Percentiles rank a stretch among this genome's conserved stretches.
Conservation (phyloP, 1,140 invertebrate species). For the Nymphalis io region DNA sequence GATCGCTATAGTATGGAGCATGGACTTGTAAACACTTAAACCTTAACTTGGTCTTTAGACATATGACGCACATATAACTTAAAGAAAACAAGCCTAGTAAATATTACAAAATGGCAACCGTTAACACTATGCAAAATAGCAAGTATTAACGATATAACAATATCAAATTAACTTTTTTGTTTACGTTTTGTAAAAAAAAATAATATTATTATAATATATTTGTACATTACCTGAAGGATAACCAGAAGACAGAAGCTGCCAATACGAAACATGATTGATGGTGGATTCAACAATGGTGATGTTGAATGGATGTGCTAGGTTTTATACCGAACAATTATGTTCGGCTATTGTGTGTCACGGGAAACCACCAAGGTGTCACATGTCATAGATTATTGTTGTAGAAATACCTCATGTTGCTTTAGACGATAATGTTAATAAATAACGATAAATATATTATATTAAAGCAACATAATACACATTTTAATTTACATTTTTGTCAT, state of each 20-base stretch:
- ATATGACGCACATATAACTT: too few species aligned
- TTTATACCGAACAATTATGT: constrained; percentile 51
- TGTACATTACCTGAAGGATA: constrained; percentile 29
- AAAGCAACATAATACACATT: too few species aligned
- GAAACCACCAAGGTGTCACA: constrained; percentile 61
- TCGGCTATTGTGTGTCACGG: constrained; percentile 59
- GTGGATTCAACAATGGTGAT: constrained; percentile 37
- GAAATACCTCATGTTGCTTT: neutral
- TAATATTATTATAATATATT: constrained; percentile 45
- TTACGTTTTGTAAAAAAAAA: neutral
- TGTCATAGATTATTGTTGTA: constrained; percentile 13
- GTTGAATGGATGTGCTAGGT: constrained; percentile 35
- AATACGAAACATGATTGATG: constrained; percentile 28
- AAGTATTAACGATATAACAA: too few species aligned
- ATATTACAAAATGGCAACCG: too few species aligned
- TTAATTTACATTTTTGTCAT: too few species aligned
- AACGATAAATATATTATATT: too few species aligned
- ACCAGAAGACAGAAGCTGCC: constrained; percentile 14
- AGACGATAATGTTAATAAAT: neutral
- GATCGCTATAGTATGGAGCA: too few species aligned
- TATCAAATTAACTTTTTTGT: too few species aligned
- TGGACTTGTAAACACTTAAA: too few species aligned
- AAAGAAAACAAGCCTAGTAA: too few species aligned
- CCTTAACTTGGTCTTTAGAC: too few species aligned
- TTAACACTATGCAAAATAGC: too few species aligned